A percentile compares a stretch with the other conserved stretches of the same genome.
These are phyloP conservation scores for Myodes glareolus DNA, from an alignment of 2,113 vertebrate species.

Conservation along the genomic window DNA sequence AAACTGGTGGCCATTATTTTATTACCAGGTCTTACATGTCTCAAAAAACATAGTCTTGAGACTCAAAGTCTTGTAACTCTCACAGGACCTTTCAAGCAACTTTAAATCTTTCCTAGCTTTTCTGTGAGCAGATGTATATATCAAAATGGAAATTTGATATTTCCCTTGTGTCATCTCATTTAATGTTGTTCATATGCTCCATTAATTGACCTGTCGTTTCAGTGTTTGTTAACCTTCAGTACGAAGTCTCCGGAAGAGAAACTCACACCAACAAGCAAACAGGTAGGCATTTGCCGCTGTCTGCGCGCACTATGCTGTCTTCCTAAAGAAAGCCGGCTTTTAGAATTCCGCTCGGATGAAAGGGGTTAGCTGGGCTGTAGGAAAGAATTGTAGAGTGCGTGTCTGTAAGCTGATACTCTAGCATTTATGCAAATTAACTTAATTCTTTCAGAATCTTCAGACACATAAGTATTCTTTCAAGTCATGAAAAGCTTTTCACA, in stretches of 20 bases:
- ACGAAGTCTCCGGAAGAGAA: constrained; percentile 90
- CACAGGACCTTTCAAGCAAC: background rate
- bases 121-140: background rate
- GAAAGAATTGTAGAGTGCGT: background rate
- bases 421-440: background rate
- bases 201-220: constrained; percentile 66
- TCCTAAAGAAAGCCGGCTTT: background rate
- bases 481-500: background rate
- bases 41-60: background rate
- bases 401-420: background rate
- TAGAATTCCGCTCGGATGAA: background rate
- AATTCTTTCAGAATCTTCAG: background rate
- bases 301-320: background rate
- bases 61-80: background rate
- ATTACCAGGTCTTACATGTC: background rate
- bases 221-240: constrained; percentile 94
- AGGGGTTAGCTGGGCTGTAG: background rate
- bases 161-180: background rate
- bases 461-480: background rate
- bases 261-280: constrained; percentile 91
- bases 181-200: constrained; percentile 1
- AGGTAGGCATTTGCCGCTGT: constrained; percentile 91
- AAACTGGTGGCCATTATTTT: constrained; percentile 18
- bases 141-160: background rate
- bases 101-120: constrained; percentile 2